Percentiles rank a stretch among this genome's conserved stretches.
Conservation (phyloP, 1,140 invertebrate genomes). For the Coenobita brevimanus region DNA sequence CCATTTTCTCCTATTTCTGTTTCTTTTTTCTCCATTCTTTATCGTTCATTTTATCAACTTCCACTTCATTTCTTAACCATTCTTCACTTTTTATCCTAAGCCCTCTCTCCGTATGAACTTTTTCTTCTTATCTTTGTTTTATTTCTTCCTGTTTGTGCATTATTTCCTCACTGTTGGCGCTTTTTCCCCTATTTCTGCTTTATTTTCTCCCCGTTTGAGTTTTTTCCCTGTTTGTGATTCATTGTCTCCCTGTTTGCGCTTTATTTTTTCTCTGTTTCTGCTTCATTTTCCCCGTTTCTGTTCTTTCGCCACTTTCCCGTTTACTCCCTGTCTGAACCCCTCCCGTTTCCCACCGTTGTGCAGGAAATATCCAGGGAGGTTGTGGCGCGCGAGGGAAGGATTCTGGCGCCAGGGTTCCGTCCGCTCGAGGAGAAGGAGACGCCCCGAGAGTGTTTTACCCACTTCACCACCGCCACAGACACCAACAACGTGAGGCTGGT, state of each 20-base stretch:
- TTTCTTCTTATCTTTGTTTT: neutral
- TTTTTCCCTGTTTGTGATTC: too few species aligned
- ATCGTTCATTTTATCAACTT: neutral
- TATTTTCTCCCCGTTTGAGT: too few species aligned
- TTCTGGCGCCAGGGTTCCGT: conserved; percentile 25
- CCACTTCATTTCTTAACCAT: neutral
- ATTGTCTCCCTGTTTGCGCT: neutral
- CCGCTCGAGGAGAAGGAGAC: neutral
- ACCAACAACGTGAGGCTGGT: conserved; percentile 82
- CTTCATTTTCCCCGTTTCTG: too few species aligned
- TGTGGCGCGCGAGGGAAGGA: conserved; percentile 23
- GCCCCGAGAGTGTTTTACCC: conserved; percentile 76
- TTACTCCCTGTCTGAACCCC: neutral
- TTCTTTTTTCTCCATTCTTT: neutral
- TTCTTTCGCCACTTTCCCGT: too few species aligned
- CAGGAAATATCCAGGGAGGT: conserved; percentile 52
- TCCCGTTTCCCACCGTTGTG: neutral
- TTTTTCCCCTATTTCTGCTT: too few species aligned
- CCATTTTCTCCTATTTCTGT: neutral
- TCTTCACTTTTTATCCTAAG: neutral
- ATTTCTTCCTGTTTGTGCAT: neutral
- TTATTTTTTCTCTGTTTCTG: too few species aligned
- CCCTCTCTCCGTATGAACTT: neutral
- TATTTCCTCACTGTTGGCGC: too few species aligned
- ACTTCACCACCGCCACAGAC: conserved; percentile 83